Base-by-base conservation (phyloP, 2,888 invertebrate species). In the Galerucella calmariensis region DNA sequence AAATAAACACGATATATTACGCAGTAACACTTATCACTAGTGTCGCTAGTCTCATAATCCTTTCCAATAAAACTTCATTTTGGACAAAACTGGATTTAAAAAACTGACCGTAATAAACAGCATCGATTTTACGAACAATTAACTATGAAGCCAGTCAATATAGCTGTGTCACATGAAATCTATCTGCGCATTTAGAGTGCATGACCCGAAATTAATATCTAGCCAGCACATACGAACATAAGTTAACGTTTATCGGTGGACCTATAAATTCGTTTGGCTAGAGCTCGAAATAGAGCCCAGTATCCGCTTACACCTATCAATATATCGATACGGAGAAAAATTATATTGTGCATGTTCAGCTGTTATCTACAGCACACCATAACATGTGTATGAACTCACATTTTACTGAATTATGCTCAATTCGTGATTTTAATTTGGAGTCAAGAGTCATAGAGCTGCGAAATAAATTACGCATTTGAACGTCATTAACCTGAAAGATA, bases 301-400 rank as follows among this genome's bases (percentile, higher is more conserved):
- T 80, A 78, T 81, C 81, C 79, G 80, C 80, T 77, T 77, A 75
- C 81, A 81, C 79, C 81, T 81, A 80, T 82, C 81, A 81, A 82
- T 82, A 81, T 44, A 65, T 53, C 63, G 70, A 70, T 65, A 79
- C 77, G 78, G 79, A 79, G 66, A 67, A 58, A 71, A 72, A 27
- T 27, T 27, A 27, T 27, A 51, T 53, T 16, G 53, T 53, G 53
- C n/a, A 4, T 53, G 16, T 53, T n/a, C 16, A 1, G n/a, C 16
- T 6, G 16, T 16, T 53, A 53, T 53, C 53, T 14, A 51, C 12
- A 9, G 12, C 14, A 12, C 11, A 51, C 27, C 27, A 27, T 27
- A 27, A 27, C 27, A 27, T 27, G 27, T 27, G 27, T 27, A 27
- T 27, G 3, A 27, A 27, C 3, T 27, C 27, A 27, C 3, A 27